Evolutionary conservation across 2,113 vertebrate species (phyloP).

Genomic region (Malaclemys terrapin): DNA sequence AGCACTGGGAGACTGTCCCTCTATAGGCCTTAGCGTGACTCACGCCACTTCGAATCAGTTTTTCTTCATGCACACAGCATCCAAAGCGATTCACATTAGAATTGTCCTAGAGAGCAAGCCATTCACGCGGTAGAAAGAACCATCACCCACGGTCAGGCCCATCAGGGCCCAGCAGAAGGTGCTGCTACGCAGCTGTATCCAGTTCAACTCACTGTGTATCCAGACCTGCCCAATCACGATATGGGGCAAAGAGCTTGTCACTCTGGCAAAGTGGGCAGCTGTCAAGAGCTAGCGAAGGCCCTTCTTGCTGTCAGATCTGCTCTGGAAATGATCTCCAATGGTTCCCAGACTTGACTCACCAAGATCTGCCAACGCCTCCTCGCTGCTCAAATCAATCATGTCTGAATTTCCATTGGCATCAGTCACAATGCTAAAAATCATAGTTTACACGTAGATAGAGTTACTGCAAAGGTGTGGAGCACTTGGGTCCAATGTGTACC

Average conservation of each 20-base stretch:
- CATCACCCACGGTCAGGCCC: no score
- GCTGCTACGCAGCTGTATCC: background rate
- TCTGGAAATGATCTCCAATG: background rate
- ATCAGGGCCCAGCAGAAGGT: background rate
- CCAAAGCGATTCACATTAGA: no score
- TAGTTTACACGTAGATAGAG: rapidly evolving
- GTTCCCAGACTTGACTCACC: background rate
- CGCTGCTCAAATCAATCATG: background rate
- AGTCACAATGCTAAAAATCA: background rate
- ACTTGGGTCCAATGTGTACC: background rate
- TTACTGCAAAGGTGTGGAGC: background rate
- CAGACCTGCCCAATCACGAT: background rate
- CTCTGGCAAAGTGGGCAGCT: background rate
- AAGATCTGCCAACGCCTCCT: background rate
- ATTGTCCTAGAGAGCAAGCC: no score
- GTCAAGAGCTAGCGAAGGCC: slow-evolving; percentile 12
- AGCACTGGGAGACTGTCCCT: no score
- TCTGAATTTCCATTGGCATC: background rate
- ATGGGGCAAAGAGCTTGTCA: slow-evolving; percentile 35
- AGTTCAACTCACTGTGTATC: background rate
- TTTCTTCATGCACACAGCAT: no score
- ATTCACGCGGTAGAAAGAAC: no score
- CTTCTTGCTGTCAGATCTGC: background rate
- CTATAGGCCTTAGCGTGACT: no score
- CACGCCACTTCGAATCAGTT: no score